Evolutionary conservation across 2,888 invertebrate genomes (phyloP), one percentile per base, ranked within the genome.

Genomic region (Drosophila dives): DNA sequence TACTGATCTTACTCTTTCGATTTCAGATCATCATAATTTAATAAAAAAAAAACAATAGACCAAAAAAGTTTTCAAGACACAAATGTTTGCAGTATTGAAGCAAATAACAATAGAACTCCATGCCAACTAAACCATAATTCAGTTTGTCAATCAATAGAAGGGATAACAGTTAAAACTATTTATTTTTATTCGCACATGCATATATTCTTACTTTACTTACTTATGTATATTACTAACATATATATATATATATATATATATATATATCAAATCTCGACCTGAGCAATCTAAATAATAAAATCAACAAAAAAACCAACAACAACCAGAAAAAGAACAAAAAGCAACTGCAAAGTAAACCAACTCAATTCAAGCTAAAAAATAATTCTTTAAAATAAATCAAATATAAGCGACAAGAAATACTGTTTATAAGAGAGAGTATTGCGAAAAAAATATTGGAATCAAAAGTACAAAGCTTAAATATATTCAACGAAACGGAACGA

Each of bases 1-100:
- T 23, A 26, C 56, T 53, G 38, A 67, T 63, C 34, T 26, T n/a
- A 58, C 15, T 50, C 36, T 65, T 48, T 17, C 23, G 38, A 54
- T 91, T 86, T 38, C 90, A 91, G 92, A 79, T 91, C 91, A 92
- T 91, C 92, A 91, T 91, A 89, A 90, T 92, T 91, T 92, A 61
- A 86, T 63, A 48, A 80, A 83, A 90, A 86, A 80, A 54, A 55
- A 45, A 80, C 91, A 92, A 91, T 91, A 91, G 91, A 92, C 92
- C 91, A 84, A 80, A 82, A 77, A 77, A 83, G 73, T 91, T 91
- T 90, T 81, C 53, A 72, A 45, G 45, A 72, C 33, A 78, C 60
- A 81, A 77, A 80, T 45, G 20, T 76, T 83, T 76, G 68, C 68
- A 50, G 69, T 76, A 62, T 53, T 50, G 64, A 71, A 70, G 74